phyloP scores from a whole-genome alignment of 2,797 vertebrate species.

The Clarias pachynema region DNA sequence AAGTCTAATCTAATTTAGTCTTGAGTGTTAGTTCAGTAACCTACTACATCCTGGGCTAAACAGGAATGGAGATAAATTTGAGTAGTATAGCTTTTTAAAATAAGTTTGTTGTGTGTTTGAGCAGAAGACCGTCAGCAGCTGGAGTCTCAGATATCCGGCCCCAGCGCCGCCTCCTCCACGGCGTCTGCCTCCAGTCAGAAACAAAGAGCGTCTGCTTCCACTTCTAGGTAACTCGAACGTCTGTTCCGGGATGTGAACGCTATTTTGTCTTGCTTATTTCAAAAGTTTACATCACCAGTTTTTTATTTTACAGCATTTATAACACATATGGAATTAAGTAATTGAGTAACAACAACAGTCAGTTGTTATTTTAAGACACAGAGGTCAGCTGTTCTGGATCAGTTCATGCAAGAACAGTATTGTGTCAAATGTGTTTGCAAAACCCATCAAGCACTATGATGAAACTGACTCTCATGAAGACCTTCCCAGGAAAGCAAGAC shows the following conservation, averaged over 20 bases:
- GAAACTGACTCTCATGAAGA: too few relatives aligned
- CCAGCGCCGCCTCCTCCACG: neutral
- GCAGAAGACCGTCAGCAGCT: conserved; percentile 45
- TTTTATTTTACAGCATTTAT: too few relatives aligned
- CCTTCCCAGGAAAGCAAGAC: too few relatives aligned
- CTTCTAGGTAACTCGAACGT: conserved; percentile 31
- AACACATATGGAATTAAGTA: too few relatives aligned
- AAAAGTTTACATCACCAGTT: too few relatives aligned
- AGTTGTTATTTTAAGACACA: too few relatives aligned
- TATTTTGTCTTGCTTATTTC: too few relatives aligned
- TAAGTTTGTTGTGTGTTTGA: neutral
- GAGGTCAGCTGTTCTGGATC: too few relatives aligned
- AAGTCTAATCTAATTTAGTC: neutral
- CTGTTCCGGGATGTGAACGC: neutral
- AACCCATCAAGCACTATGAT: too few relatives aligned
- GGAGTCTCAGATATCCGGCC: neutral
- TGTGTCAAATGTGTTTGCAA: too few relatives aligned
- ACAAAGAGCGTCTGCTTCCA: conserved; percentile 29
- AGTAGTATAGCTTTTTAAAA: neutral
- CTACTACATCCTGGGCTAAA: neutral
- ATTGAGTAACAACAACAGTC: too few relatives aligned
- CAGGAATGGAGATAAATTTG: neutral
- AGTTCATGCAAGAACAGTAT: too few relatives aligned
- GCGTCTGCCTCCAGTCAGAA: conserved; percentile 1
- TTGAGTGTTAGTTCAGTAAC: neutral